phyloP scores from a whole-genome alignment of 2,888 invertebrate species.

The Lampropteryx suffumata region DNA sequence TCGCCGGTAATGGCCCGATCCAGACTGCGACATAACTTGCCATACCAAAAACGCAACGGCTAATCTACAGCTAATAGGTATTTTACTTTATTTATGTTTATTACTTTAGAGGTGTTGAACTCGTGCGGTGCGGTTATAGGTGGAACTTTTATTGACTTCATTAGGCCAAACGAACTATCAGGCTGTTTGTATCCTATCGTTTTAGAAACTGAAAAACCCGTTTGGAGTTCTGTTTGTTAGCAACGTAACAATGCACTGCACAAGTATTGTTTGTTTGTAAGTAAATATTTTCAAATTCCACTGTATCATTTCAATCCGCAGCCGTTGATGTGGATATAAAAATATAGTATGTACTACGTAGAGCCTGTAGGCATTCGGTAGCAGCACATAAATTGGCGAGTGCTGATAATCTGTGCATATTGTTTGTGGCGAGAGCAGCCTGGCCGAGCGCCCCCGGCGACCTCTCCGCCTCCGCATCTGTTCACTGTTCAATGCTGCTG shows the following conservation, averaged over 20 bases:
- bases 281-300: too few species aligned
- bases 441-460: not conserved
- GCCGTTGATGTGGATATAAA: not conserved
- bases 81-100: constrained; percentile 9
- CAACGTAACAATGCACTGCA: too few species aligned
- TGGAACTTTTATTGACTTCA: too few species aligned
- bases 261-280: too few species aligned
- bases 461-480: not conserved
- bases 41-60: not conserved
- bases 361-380: constrained; percentile 2
- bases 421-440: not conserved
- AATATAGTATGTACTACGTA: not conserved
- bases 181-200: too few species aligned
- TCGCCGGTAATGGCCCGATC: constrained; percentile 37
- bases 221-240: too few species aligned
- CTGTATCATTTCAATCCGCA: too few species aligned
- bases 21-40: constrained; percentile 10
- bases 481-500: not conserved
- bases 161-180: too few species aligned
- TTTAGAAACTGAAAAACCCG: too few species aligned
- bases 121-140: too few species aligned
- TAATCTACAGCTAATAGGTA: constrained; percentile 1
- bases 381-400: constrained; percentile 2
- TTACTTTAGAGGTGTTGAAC: not conserved
- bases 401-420: constrained; percentile 6